Base-by-base conservation (phyloP, 2,888 invertebrate genomes). In the Formica aserva region DNA sequence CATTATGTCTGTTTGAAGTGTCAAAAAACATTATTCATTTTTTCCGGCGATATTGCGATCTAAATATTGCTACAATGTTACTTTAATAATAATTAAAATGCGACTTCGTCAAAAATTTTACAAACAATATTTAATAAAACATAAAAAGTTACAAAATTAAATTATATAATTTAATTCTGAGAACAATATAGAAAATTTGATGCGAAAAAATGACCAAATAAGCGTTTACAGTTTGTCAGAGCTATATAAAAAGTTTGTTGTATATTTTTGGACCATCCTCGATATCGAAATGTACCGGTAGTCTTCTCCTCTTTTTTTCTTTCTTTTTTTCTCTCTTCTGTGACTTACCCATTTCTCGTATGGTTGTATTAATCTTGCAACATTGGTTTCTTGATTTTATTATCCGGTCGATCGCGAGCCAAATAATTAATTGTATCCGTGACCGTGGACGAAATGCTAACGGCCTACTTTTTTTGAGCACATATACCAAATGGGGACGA, bases 401-500 rank as follows among this genome's bases (percentile, higher is more conserved):
- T n/a, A 48, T 29, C n/a, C 18, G 5, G 13, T n/a, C n/a, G n/a
- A 57, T 32, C 0, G 4, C 0, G 4, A 22, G 22, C 5, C 32
- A 60, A 69, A 69, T 62, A 65, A 75, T 65, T 63, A 52, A 29
- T 18, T 65, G 26, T 48, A 41, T 22, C 11, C 41, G 3, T 72
- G 32, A 65, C 52, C 52, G 26, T 62, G 9, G 22, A 65, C 18
- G 13, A 75, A 8, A 15, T 45, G 11, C 13, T 35, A 4, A 69
- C 13, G 75, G 11, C 82, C 75, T 66, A 75, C 82, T 75, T 75
- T 82, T 72, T 62, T 75, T 35, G 22, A 57, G 41, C 32, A 65
- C 38, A 29, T 9, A 9, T 55, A 1, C 18, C 26, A 9, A 72
- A 72, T 35, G 35, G 9, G 57, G 32, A 82, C 75, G 13, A 60